Base-by-base conservation (phyloP, 2,113 vertebrate species). In the Ranitomeya variabilis region DNA sequence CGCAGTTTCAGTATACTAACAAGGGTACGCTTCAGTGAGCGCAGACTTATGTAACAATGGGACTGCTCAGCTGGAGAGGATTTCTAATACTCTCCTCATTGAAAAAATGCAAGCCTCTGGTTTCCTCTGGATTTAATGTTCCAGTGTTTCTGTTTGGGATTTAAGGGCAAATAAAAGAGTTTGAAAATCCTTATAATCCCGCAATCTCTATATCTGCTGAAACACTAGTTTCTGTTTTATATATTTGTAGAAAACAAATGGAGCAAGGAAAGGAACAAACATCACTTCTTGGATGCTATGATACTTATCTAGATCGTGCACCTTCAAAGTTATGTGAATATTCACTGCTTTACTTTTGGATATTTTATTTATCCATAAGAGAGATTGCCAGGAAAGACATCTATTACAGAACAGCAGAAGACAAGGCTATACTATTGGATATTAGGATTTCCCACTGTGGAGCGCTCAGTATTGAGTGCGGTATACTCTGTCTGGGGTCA, bases 41-140 rank as follows among this genome's bases (percentile, higher is more conserved):
- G 92, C 89, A 87, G 90, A 90, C 93, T 93, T 91, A 90, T 92
- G 21, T 92, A 91, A 95, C 93, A 95, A 95, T 95, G 93, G 93
- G 94, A 93, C 60, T 94, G 93, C 92, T 93, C 91, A 87, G 89
- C 93, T 93, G 93, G 91, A 92, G 86, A 89, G 84, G 92, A 91
- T 89, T 95, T 93, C 91, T 93, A 94, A 94, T 93, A 91, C 90
- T 91, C 92, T 14, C 23, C 83, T 93, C 92, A 92, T 89, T 95
- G 93, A 85, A 92, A 91, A 93, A 93, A 91, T 92, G 92, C 94
- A 93, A 93, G 90, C 90, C 89, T 93, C 86, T 7, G n/a, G 89
- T 92, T 91, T 94, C 94, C 93, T 91, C 85, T 91, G 80, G 90
- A 80, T 91, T 92, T 92, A 93, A 89, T 93, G 91, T 91, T 91